A percentile compares a stretch with the other conserved stretches of the same genome.
Conservation (phyloP, 2,113 vertebrate species). For the Amblyopsis rosae region DNA sequence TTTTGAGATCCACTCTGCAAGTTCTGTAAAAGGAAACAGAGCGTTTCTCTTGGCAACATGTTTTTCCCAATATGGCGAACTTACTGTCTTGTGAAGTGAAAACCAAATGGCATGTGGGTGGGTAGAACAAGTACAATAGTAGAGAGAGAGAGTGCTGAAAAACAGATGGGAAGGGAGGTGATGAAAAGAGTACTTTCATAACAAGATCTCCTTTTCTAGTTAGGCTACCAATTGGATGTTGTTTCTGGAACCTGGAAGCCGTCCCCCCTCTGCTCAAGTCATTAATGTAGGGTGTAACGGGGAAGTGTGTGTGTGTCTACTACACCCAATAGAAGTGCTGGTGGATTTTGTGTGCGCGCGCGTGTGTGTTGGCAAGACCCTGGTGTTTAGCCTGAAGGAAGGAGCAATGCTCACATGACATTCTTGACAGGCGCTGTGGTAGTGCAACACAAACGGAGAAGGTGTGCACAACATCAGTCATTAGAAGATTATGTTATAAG, state of each 20-base stretch:
- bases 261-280: too few relatives aligned
- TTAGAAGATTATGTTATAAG: conserved; percentile 32
- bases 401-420: conserved; percentile 43
- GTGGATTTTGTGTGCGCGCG: conserved; percentile 29
- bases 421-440: conserved; percentile 43
- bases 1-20: conserved; percentile 25
- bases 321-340: conserved; percentile 25
- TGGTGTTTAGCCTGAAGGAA: conserved; percentile 55
- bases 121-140: conserved; percentile 3
- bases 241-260: too few relatives aligned
- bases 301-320: neutral
- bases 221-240: too few relatives aligned
- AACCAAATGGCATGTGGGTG: conserved; percentile 40
- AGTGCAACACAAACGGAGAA: neutral
- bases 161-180: conserved; percentile 18
- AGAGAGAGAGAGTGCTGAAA: neutral
- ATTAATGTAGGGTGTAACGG: neutral
- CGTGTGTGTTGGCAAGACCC: conserved; percentile 28
- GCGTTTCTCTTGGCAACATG: conserved; percentile 57
- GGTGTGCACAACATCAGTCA: conserved; percentile 20
- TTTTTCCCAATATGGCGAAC: conserved; percentile 58
- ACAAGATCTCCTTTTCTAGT: too few relatives aligned
- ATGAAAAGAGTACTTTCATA: neutral
- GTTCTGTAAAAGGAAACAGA: conserved; percentile 56
- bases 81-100: conserved; percentile 56